These are phyloP conservation scores for Turnix velox DNA, from an alignment of 2,113 vertebrate species.

Conservation along the genomic window DNA sequence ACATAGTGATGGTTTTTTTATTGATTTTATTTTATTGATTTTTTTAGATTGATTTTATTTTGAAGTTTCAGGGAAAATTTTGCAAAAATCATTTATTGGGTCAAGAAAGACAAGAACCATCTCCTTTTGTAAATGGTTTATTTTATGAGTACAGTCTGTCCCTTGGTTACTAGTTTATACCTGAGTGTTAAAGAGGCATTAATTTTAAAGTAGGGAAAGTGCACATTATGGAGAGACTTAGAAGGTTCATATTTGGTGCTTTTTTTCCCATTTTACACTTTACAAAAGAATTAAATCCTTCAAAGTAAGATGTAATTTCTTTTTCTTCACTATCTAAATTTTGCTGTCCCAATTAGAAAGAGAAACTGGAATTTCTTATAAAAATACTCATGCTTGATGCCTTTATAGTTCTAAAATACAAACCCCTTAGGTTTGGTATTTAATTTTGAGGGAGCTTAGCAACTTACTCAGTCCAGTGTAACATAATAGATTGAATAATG, in stretches of 20 bases:
- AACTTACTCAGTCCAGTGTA: neutral
- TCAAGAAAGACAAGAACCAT: slow-evolving; percentile 89
- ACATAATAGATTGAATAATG: neutral
- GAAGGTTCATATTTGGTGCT: neutral
- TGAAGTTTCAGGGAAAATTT: slow-evolving; percentile 86
- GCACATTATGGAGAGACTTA: neutral
- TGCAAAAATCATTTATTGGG: slow-evolving; percentile 86
- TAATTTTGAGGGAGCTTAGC: neutral
- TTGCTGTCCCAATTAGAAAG: neutral
- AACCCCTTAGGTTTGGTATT: too few species aligned
- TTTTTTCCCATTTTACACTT: neutral
- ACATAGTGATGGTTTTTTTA: neutral
- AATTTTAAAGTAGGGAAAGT: neutral
- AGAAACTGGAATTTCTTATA: neutral
- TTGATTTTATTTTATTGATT: slow-evolving; percentile 62
- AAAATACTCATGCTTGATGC: neutral
- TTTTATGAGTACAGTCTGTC: slow-evolving; percentile 11
- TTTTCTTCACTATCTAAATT: neutral
- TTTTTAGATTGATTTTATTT: slow-evolving; percentile 59
- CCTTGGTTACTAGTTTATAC: neutral
- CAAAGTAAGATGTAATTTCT: neutral
- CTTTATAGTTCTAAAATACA: neutral
- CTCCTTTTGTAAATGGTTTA: slow-evolving; percentile 90
- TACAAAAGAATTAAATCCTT: neutral
- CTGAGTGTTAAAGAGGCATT: neutral